These are phyloP conservation scores for Zygogramma bicolorata DNA, from an alignment of 2,888 invertebrate genomes.

Conservation along the genomic window DNA sequence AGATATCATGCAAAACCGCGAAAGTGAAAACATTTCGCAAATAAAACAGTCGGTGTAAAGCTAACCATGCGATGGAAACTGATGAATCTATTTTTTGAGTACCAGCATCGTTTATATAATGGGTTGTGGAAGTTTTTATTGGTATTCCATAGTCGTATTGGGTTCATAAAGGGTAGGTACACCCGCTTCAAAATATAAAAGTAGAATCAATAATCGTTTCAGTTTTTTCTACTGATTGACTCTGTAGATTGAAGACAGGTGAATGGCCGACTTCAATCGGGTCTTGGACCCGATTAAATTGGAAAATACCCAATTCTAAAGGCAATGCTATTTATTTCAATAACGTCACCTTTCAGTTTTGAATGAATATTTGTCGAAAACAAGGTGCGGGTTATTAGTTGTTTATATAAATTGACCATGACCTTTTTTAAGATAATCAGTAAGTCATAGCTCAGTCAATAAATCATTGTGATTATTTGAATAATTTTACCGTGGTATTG, in stretches of 20 bases:
- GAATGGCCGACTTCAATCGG: not conserved
- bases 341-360: not conserved
- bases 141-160: no score
- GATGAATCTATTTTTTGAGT: not conserved
- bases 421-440: not conserved
- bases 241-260: not conserved
- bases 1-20: not conserved
- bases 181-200: no score
- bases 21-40: not conserved
- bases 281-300: not conserved
- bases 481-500: no score
- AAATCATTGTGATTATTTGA: not conserved
- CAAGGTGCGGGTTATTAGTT: not conserved
- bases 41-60: not conserved
- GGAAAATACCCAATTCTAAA: not conserved
- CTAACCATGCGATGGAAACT: not conserved
- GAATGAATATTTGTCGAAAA: not conserved
- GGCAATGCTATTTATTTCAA: not conserved
- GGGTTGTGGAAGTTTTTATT: no score
- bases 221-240: no score
- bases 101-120: no score
- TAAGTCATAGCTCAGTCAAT: not conserved
- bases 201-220: no score
- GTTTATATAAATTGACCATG: not conserved
- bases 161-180: no score